Evolutionary conservation across 2,797 vertebrate species (phyloP).

Genomic region (Lutjanus campechanus): DNA sequence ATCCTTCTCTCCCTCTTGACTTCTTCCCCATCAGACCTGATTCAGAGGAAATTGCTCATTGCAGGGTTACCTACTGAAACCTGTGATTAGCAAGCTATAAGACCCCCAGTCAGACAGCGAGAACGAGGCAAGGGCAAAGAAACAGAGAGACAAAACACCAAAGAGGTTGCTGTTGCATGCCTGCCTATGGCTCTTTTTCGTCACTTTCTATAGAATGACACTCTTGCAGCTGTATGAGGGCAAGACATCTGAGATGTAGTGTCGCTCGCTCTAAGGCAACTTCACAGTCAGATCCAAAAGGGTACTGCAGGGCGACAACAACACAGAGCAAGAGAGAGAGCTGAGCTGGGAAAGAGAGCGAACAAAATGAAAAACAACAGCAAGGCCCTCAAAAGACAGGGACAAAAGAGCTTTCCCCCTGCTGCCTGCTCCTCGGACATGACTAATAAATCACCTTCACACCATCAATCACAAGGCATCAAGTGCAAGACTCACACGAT

Average conservation of each 20-base stretch:
- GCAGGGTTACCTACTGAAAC: slow-evolving; percentile 55
- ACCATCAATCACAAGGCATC: slow-evolving; percentile 70
- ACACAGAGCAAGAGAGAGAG: slow-evolving; percentile 34
- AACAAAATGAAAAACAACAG: slow-evolving; percentile 72
- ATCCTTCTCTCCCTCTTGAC: slow-evolving; percentile 23
- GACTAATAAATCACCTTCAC: slow-evolving; percentile 73
- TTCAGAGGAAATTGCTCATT: slow-evolving; percentile 49
- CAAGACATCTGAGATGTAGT: slow-evolving; percentile 37
- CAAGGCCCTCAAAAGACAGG: slow-evolving; percentile 63
- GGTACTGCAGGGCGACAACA: slow-evolving; percentile 61
- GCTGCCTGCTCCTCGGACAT: slow-evolving; percentile 64
- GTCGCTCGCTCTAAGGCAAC: slow-evolving; percentile 30
- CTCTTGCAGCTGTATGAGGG: slow-evolving; percentile 26
- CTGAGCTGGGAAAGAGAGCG: slow-evolving; percentile 22
- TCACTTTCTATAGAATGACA: slow-evolving; percentile 20
- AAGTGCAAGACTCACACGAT: slow-evolving; percentile 48
- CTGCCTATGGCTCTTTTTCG: slow-evolving; percentile 30
- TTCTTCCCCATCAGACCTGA: slow-evolving; percentile 30
- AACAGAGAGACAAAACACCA: slow-evolving; percentile 29
- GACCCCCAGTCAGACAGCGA: slow-evolving; percentile 37
- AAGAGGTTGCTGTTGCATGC: not conserved
- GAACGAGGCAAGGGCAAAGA: slow-evolving; percentile 22
- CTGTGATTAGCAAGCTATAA: slow-evolving; percentile 68
- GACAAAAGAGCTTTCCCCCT: slow-evolving; percentile 72
- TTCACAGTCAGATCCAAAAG: slow-evolving; percentile 56